Base-by-base conservation (phyloP, 92 coral and sea anemone genomes). In the Phenganax marumi region DNA sequence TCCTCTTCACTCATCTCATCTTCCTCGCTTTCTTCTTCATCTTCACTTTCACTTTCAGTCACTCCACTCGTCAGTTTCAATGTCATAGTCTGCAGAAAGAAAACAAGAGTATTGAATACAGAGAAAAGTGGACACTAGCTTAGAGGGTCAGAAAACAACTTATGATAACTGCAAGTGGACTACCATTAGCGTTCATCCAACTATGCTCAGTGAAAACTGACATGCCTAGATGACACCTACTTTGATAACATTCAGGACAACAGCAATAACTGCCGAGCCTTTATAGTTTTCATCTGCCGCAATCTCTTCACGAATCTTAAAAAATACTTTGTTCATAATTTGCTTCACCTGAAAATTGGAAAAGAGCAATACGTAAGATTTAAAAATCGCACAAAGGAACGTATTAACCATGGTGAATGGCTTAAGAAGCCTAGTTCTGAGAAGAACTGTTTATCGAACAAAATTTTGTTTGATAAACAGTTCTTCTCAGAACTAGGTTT, bases 321-420 rank as follows among this genome's bases (percentile, higher is more conserved):
- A 86, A 64, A 87, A 95, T 77, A 95, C 91, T 64, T 81, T 89
- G 84, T 91, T 95, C 98, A 95, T 95, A 43, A 95, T 95, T 68
- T 90, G 89, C 63, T 95, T 95, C 39, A 93, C 93, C 97, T 93
- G 62, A 23, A 87, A 73, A 53, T 17, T 43, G 16, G 71, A 51
- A 23, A 58, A 58, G 43, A 33, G 43, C 43, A 33, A 33, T 33
- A 33, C 5, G 5, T 33, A 2, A 33, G 43, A 33, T 1, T 33
- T 33, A n/a, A n/a, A n/a, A n/a, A n/a, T n/a, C n/a, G n/a, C n/a
- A n/a, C n/a, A n/a, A n/a, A n/a, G n/a, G n/a, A n/a, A n/a, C n/a
- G n/a, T n/a, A n/a, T n/a, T n/a, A n/a, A n/a, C n/a, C n/a, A n/a
- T n/a, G n/a, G n/a, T n/a, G n/a, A n/a, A n/a, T n/a, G n/a, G n/a